Conservation (phyloP, 2,113 vertebrate genomes). For the Vimba vimba region DNA sequence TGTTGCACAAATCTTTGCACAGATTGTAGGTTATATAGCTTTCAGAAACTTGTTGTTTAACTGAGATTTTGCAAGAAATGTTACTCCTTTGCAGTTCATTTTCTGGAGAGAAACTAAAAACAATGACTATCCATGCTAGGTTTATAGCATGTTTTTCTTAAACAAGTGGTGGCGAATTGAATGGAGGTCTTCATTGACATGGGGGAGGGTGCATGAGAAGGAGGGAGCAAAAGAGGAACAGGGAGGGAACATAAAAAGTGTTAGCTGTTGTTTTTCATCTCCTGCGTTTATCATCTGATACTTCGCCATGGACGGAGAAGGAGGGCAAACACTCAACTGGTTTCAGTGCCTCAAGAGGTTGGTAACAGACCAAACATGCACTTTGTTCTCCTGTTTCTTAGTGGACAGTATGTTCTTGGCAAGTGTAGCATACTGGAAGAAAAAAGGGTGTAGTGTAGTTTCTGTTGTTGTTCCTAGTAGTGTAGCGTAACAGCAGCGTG, state of each 20-base stretch:
- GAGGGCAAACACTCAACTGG: constrained; percentile 52
- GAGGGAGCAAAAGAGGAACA: constrained; percentile 49
- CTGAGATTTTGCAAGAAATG: neutral
- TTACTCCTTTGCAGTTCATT: neutral
- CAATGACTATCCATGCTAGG: neutral
- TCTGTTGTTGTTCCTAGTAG: neutral
- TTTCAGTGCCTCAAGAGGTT: constrained; percentile 70
- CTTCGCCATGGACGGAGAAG: constrained; percentile 69
- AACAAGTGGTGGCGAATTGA: constrained; percentile 41
- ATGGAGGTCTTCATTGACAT: constrained; percentile 36
- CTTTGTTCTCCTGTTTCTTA: neutral
- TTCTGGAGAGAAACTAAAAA: neutral
- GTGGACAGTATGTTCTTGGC: constrained; percentile 18
- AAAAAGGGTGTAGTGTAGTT: neutral
- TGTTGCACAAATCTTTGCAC: neutral
- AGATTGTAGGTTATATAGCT: neutral
- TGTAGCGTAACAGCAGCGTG: neutral
- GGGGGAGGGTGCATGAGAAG: constrained; percentile 58
- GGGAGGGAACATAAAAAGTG: neutral
- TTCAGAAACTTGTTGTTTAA: neutral
- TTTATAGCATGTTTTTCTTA: neutral
- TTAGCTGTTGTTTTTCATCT: neutral
- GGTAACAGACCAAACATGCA: constrained; percentile 40
- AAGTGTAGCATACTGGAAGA: neutral
- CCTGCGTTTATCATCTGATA: constrained; percentile 44